Percentiles rank a stretch among this genome's conserved stretches.
Evolutionary conservation across 2,113 vertebrate species (phyloP).

Genomic region (Dermatemys mawii): DNA sequence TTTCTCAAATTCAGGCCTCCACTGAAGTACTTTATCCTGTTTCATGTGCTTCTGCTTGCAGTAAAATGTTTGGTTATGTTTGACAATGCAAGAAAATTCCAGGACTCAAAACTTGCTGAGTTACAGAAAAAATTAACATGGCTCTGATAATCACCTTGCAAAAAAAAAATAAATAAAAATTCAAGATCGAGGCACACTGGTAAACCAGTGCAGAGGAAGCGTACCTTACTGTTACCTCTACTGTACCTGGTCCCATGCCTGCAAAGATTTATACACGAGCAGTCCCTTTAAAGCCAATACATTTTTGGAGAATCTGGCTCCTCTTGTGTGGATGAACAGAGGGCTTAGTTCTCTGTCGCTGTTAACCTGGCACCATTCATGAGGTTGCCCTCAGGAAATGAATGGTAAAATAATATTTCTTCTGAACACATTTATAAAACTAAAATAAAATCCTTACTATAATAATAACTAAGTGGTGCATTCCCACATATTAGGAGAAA

Average conservation of each 20-base stretch:
- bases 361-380: neutral
- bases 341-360: neutral
- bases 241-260: neutral
- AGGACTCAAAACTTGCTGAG: neutral
- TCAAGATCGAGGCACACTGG: neutral
- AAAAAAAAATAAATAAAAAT: too few relatives aligned
- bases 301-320: neutral
- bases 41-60: neutral
- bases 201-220: neutral
- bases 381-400: neutral
- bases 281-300: neutral
- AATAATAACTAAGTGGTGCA: neutral
- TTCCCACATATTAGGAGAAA: neutral
- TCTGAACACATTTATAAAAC: neutral
- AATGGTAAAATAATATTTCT: neutral
- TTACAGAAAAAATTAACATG: neutral
- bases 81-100: neutral
- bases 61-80: neutral
- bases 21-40: neutral
- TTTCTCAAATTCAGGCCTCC: neutral
- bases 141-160: neutral
- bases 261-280: neutral
- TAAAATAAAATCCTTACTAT: neutral
- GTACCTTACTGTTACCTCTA: neutral
- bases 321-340: neutral